A percentile compares a stretch with the other conserved stretches of the same genome.
phyloP scores from a whole-genome alignment of 1,140 invertebrate genomes.

The Yoshiicerus persimilis region DNA sequence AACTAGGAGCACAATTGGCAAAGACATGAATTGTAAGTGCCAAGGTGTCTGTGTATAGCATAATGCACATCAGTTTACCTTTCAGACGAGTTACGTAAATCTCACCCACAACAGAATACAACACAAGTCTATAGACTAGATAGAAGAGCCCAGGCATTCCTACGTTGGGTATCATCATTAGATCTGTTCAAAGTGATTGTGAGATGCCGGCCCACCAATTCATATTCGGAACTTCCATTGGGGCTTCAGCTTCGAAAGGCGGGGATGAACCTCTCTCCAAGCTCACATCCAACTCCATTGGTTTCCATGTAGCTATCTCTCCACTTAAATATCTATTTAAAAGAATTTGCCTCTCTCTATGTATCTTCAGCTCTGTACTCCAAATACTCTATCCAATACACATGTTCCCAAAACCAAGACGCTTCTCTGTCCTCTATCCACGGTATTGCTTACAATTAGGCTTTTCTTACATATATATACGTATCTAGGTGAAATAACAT shows the following conservation, averaged over 20 bases:
- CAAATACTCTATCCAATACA: too few species aligned
- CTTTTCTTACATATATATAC: neutral
- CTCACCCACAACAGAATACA: neutral
- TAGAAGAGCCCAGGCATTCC: neutral
- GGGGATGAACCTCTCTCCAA: neutral
- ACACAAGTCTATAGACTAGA: neutral
- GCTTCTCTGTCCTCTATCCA: neutral
- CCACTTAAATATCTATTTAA: neutral
- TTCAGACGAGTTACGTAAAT: neutral
- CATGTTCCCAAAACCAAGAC: neutral
- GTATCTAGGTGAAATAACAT: neutral
- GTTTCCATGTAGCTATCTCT: neutral
- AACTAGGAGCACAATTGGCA: too few species aligned
- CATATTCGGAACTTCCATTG: neutral
- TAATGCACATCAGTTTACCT: neutral
- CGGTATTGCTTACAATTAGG: too few species aligned
- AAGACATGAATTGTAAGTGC: neutral
- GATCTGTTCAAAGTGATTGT: neutral
- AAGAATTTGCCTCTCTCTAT: neutral
- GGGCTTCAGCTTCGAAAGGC: neutral
- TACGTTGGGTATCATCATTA: neutral
- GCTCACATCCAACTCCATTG: neutral
- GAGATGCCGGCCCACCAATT: neutral
- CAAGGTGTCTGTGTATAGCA: neutral
- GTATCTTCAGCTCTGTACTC: too few species aligned